Evolutionary conservation across 2,113 vertebrate species (phyloP), one percentile per base, ranked within the genome.

Genomic region (Zosterops borbonicus): DNA sequence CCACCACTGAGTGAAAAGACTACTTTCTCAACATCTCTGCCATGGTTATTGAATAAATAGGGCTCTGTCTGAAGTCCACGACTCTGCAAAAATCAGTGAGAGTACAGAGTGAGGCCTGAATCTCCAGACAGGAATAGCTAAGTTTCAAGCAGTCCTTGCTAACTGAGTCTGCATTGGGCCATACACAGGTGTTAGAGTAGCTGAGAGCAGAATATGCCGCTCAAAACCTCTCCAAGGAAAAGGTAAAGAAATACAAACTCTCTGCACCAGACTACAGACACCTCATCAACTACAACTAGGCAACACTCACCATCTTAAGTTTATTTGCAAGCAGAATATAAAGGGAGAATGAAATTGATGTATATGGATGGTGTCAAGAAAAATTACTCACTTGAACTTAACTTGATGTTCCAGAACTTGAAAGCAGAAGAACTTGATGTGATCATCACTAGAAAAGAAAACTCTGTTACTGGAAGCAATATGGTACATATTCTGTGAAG

Each of bases 361-460:
- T 39, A 52, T 37, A 67, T 6, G 18, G 12, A 28, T 31, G 12
- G 2, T n/a, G 11, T 37, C 39, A 84, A 65, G 63, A 87, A 94
- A 64, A 46, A 92, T 58, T 63, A 86, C 98, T 97, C 95, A 99
- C 99, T 99, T 99, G 97, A 98, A 99, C 95, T 99, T 99, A 84
- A 99, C 98, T 97, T 99, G 99, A 97, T 99, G 99, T 96, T 99
- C 99, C 83, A 99, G 87, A 41, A 99, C 99, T 98, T 99, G 99
- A 97, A 99, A 99, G 97, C 99, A 99, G 98, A 99, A 99, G 97
- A 99, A 99, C 96, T 99, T 99, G 88, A 99, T 98, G 62, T 99
- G 99, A 98, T 99, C 99, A 86, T 99, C 99, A 87, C 99, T 99
- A 95, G 69, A 91, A 92, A 87, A 95, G 28, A 81, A 49, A 90